Evolutionary conservation across 2,888 invertebrate species (phyloP), one percentile per base, ranked within the genome.

Genomic region (Noctua pronuba): DNA sequence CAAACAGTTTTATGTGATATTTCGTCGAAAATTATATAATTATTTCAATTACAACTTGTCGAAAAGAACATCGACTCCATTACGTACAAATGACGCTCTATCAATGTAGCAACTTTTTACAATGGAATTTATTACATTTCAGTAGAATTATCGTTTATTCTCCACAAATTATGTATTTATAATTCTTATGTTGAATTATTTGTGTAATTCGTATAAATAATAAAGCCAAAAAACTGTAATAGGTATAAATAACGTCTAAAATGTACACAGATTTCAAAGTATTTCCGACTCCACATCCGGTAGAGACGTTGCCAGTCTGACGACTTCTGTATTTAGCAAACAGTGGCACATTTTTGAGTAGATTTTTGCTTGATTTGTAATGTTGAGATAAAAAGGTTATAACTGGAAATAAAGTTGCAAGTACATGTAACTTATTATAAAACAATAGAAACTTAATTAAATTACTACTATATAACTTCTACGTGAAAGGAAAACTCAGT

Each of bases 81-180:
- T 97, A 97, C 97, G 97, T 97, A 97, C 97, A 96, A 97, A 96
- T 97, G 97, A 97, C 97, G 97, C 97, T 97, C 95, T 95, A 92
- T 97, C 97, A 97, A 95, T 90, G 88, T 86, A 92, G 77, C 68
- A 83, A 91, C 95, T 95, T 89, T 92, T 93, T 86, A 7, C 75
- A 73, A 58, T 85, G 95, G 96, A 96, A 96, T 96, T 93, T 94
- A 79, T 88, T 18, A 49, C 5, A 75, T 49, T 79, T 70, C 66
- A n/a, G 0, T 1, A 44, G 60, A 62, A 62, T 0, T 35, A 35
- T 28, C 2, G 0, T 24, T 31, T 38, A 10, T 13, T 24, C 1
- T 41, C 0, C 2, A 3, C 6, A 13, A 6, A 13, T 16, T 41
- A 38, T n/a, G 0, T 1, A 28, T 13, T 16, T 6, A 44, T 55